A percentile compares a stretch with the other conserved stretches of the same genome.
Evolutionary conservation across 1,140 invertebrate genomes (phyloP).

Genomic region (Lepidurus packardi): DNA sequence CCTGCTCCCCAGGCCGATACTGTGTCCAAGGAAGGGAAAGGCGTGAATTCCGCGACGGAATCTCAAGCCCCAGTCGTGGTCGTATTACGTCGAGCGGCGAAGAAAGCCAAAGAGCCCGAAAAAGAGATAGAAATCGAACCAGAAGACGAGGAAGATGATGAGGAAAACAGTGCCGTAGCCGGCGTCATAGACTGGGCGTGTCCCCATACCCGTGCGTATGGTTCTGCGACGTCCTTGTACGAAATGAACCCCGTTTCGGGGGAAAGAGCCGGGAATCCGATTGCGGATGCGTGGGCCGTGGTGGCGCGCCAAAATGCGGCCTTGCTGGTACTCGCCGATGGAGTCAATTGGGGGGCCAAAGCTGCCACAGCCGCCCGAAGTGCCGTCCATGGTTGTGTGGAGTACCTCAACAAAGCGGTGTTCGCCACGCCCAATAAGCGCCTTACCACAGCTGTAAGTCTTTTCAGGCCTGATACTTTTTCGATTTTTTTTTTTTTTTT

Average conservation of each 20-base stretch:
- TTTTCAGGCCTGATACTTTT: constrained; percentile 17
- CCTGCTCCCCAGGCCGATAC: neutral
- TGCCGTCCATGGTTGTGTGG: constrained; percentile 78
- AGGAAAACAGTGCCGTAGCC: constrained; percentile 47
- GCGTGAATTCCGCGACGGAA: neutral
- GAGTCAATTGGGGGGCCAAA: constrained; percentile 90
- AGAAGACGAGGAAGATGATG: neutral
- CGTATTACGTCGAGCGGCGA: neutral
- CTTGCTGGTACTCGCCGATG: constrained; percentile 79
- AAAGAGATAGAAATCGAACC: constrained; percentile 1
- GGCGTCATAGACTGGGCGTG: constrained; percentile 63
- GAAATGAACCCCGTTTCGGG: constrained; percentile 71
- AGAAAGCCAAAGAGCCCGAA: constrained; percentile 10
- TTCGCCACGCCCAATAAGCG: constrained; percentile 48
- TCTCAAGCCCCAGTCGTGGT: constrained; percentile 29
- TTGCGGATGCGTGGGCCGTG: constrained; percentile 84
- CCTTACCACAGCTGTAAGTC: constrained; percentile 44
- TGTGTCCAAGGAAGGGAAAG: neutral
- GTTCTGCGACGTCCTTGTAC: constrained; percentile 63
- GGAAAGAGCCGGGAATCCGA: constrained; percentile 72
- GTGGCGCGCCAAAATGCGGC: constrained; percentile 71
- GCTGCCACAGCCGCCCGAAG: constrained; percentile 80
- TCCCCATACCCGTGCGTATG: constrained; percentile 60
- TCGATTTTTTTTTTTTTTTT: constrained; percentile 26
- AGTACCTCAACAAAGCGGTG: constrained; percentile 73